A percentile compares a stretch with the other conserved stretches of the same genome.
Evolutionary conservation across 2,888 invertebrate genomes (phyloP).

Genomic region (Platerodrilus igneus): DNA sequence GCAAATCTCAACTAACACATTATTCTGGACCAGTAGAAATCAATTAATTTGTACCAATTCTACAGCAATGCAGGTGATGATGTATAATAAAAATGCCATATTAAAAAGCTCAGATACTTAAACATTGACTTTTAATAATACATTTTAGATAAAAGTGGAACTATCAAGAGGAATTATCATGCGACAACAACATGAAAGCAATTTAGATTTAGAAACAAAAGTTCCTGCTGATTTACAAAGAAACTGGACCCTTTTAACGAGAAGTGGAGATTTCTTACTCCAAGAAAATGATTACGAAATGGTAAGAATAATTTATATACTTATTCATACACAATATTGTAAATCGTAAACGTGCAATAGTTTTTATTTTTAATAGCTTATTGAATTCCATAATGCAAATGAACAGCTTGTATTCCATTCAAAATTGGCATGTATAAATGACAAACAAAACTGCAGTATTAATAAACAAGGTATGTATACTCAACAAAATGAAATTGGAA

Average conservation of each 20-base stretch:
- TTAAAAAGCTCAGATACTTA: neutral
- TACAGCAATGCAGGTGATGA: too few relatives aligned
- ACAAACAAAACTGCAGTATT: constrained; percentile 7
- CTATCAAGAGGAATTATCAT: constrained; percentile 51
- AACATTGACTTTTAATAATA: neutral
- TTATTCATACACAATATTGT: constrained; percentile 1
- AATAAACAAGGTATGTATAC: constrained; percentile 18
- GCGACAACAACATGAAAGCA: constrained; percentile 42
- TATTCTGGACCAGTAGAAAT: too few relatives aligned
- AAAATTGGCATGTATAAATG: constrained; percentile 10
- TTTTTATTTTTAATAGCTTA: constrained; percentile 20
- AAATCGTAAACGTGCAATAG: too few relatives aligned
- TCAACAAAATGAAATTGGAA: constrained; percentile 12
- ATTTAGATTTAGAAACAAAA: constrained; percentile 21
- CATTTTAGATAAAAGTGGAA: constrained; percentile 44
- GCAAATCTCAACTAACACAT: too few relatives aligned
- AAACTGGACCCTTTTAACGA: constrained; percentile 50
- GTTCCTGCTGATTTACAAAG: constrained; percentile 44
- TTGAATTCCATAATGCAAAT: constrained; percentile 24
- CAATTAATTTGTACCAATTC: too few relatives aligned
- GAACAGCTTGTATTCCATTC: constrained; percentile 16
- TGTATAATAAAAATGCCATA: neutral
- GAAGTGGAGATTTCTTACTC: constrained; percentile 52
- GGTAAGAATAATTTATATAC: constrained; percentile 41
- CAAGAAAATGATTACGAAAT: constrained; percentile 52